Percentiles rank a stretch among this genome's conserved stretches.
phyloP scores from a whole-genome alignment of 2,888 invertebrate genomes.

The Thalpophila matura region DNA sequence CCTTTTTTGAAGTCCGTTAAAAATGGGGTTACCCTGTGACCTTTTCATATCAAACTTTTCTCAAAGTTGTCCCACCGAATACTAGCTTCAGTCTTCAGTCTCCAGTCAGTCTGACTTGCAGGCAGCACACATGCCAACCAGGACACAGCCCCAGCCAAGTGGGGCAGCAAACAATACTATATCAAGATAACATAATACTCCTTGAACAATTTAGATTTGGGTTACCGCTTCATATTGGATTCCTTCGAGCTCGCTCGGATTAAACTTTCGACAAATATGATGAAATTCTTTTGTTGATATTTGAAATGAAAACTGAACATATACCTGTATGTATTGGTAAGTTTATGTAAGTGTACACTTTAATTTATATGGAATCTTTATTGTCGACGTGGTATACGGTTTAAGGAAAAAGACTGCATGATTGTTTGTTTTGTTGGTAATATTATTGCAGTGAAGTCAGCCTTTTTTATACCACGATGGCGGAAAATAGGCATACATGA shows the following conservation, averaged over 20 bases:
- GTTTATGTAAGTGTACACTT: not conserved
- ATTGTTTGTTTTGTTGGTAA: no score
- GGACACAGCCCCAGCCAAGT: conserved; percentile 38
- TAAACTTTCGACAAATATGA: not conserved
- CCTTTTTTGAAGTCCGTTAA: no score
- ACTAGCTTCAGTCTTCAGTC: conserved; percentile 13
- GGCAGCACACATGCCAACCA: conserved; percentile 28
- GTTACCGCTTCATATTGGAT: conserved; percentile 26
- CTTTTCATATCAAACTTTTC: not conserved
- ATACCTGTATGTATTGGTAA: not conserved
- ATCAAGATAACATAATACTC: conserved; percentile 2
- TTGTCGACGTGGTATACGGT: no score
- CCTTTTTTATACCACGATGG: no score
- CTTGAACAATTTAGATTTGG: not conserved
- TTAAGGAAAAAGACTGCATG: no score
- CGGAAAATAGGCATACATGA: no score
- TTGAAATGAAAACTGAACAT: not conserved
- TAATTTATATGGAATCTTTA: no score
- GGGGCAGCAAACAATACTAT: conserved; percentile 40
- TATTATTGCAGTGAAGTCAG: no score
- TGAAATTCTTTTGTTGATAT: not conserved
- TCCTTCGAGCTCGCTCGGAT: not conserved
- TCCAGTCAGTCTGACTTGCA: conserved; percentile 21
- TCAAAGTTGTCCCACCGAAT: not conserved
- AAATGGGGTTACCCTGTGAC: not conserved